These are phyloP conservation scores for Salpingus planirostris DNA, from an alignment of 2,888 invertebrate species.

Conservation along the genomic window DNA sequence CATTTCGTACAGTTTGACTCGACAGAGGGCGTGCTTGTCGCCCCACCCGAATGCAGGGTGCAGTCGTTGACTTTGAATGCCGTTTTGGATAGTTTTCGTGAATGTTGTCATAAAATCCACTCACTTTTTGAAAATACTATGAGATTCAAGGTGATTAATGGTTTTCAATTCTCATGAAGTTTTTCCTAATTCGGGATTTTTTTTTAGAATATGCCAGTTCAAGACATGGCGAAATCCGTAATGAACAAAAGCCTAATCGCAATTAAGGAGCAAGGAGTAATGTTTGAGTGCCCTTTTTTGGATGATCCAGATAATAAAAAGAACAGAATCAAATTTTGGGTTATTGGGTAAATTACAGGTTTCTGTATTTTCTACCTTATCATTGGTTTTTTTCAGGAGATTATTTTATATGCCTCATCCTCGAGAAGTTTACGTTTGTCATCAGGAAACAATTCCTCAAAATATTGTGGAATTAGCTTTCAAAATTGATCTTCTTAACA, in stretches of 20 bases:
- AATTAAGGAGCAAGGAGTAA: constrained; percentile 75
- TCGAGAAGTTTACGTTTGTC: constrained; percentile 79
- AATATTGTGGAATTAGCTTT: constrained; percentile 85
- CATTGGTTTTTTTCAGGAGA: constrained; percentile 37
- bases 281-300: constrained; percentile 55
- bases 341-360: constrained; percentile 69
- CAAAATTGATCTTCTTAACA: constrained; percentile 43
- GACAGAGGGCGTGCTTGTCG: constrained; percentile 61
- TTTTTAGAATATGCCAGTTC: constrained; percentile 39
- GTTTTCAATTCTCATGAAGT: not conserved
- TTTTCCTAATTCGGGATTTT: constrained; percentile 1
- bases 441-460: constrained; percentile 77
- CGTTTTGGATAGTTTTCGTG: constrained; percentile 62
- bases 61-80: constrained; percentile 34
- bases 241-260: constrained; percentile 67
- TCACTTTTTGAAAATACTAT: constrained; percentile 62
- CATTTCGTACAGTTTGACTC: constrained; percentile 68
- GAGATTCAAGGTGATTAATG: constrained; percentile 41
- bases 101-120: constrained; percentile 64
- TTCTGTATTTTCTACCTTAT: constrained; percentile 3
- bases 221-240: constrained; percentile 42
- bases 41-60: constrained; percentile 43
- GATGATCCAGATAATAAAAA: constrained; percentile 38
- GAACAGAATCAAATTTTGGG: constrained; percentile 61
- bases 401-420: constrained; percentile 68